Percentiles rank a stretch among this genome's conserved stretches.
Evolutionary conservation across 92 coral and sea anemone species (phyloP).

Genomic region (Bergia sp.): DNA sequence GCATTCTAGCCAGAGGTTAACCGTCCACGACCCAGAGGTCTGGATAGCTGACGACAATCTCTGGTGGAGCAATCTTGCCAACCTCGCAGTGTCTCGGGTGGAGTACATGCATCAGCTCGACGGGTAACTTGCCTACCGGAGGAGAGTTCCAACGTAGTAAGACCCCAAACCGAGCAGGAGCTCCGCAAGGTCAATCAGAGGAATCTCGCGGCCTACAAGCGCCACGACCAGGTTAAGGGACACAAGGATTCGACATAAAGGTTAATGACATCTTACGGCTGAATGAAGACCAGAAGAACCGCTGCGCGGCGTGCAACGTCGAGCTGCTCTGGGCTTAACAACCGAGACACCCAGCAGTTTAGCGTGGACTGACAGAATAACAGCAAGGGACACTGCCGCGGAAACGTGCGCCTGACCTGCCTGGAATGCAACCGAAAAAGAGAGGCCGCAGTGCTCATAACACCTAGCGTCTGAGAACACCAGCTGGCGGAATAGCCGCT

Average conservation of each 20-base stretch:
- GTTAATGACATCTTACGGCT: not conserved
- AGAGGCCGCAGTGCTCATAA: not conserved
- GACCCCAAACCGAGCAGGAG: not conserved
- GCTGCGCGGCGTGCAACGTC: not conserved
- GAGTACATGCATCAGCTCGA: not conserved
- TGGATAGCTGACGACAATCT: conserved; percentile 1
- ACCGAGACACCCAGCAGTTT: not conserved
- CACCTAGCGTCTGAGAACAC: not conserved
- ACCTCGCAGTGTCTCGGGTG: not conserved
- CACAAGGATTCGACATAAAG: not conserved
- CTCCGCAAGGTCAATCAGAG: not conserved
- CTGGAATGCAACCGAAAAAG: not conserved
- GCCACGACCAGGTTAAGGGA: not conserved
- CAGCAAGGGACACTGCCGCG: not conserved
- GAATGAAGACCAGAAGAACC: not conserved
- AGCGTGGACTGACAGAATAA: not conserved
- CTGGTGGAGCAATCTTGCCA: not conserved
- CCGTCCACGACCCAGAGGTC: not conserved
- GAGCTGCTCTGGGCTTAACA: not conserved
- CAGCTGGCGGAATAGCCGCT: not conserved
- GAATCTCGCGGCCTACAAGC: not conserved
- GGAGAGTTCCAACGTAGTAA: not conserved
- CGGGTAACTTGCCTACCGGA: not conserved
- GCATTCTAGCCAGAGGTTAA: conserved; percentile 23
- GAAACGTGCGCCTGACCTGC: not conserved